These are phyloP conservation scores for Creontiades dilutus DNA, from an alignment of 2,888 invertebrate species.

Conservation along the genomic window DNA sequence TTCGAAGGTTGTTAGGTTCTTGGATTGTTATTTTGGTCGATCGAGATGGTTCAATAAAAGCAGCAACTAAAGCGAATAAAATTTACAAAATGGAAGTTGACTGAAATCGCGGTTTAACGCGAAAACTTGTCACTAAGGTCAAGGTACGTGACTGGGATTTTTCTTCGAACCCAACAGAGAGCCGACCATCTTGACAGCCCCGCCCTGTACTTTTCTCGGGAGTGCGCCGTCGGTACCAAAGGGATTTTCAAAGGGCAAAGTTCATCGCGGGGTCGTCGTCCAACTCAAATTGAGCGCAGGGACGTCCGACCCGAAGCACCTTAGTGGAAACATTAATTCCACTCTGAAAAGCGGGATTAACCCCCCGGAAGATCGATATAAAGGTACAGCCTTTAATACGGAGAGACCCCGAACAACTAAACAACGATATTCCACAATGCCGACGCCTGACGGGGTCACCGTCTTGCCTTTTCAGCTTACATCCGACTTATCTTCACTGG, in stretches of 20 bases:
- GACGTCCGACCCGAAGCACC: background rate
- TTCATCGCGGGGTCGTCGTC: conserved; percentile 14
- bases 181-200: too few relatives aligned
- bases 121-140: too few relatives aligned
- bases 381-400: conserved; percentile 16
- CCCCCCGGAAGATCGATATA: background rate
- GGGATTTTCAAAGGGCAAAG: conserved; percentile 8
- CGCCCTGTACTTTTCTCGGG: too few relatives aligned
- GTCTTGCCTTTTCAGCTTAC: background rate
- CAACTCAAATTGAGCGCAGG: background rate
- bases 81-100: too few relatives aligned
- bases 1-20: too few relatives aligned
- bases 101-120: too few relatives aligned
- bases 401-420: background rate
- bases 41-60: too few relatives aligned
- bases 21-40: too few relatives aligned
- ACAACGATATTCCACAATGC: background rate
- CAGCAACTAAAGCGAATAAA: too few relatives aligned
- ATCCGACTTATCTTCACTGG: background rate
- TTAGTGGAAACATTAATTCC: conserved; percentile 36
- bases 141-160: too few relatives aligned
- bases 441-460: background rate
- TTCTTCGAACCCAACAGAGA: too few relatives aligned
- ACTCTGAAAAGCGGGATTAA: conserved; percentile 25
- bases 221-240: background rate